A percentile compares a stretch with the other conserved stretches of the same genome.
Conservation (phyloP, 2,797 vertebrate genomes). For the Bufotes viridis region DNA sequence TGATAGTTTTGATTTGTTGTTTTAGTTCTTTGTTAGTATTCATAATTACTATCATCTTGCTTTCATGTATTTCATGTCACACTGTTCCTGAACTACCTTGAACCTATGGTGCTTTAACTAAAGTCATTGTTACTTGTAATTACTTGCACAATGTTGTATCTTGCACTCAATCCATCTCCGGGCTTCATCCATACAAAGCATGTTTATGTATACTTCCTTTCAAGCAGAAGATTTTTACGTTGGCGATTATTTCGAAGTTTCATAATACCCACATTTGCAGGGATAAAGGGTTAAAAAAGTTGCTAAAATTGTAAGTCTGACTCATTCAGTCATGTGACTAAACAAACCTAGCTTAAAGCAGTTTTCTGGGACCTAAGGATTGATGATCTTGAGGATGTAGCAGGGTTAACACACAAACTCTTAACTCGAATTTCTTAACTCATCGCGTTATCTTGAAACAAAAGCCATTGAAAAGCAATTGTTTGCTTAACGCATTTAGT, state of each 20-base stretch:
- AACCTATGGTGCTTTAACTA: conserved; percentile 7
- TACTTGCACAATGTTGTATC: conserved; percentile 12
- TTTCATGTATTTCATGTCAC: conserved; percentile 27
- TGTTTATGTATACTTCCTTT: neutral
- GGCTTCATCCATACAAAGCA: neutral
- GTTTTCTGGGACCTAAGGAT: too few species aligned
- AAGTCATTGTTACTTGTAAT: conserved; percentile 8
- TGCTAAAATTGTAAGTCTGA: neutral
- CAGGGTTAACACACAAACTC: too few species aligned
- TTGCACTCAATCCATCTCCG: neutral
- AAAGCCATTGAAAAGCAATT: too few species aligned
- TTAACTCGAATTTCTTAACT: too few species aligned
- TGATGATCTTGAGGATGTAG: too few species aligned
- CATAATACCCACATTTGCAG: neutral
- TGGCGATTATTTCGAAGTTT: neutral
- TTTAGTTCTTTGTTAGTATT: conserved; percentile 54
- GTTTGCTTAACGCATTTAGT: too few species aligned
- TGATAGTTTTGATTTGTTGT: conserved; percentile 61
- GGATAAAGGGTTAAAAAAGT: neutral
- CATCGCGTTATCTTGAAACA: too few species aligned
- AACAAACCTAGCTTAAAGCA: neutral
- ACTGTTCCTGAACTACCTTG: conserved; percentile 39
- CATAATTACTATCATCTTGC: conserved; percentile 48
- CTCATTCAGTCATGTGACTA: neutral
- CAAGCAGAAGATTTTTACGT: neutral